Evolutionary conservation across 1,140 invertebrate genomes (phyloP).

Genomic region (Probaryconus sp.): DNA sequence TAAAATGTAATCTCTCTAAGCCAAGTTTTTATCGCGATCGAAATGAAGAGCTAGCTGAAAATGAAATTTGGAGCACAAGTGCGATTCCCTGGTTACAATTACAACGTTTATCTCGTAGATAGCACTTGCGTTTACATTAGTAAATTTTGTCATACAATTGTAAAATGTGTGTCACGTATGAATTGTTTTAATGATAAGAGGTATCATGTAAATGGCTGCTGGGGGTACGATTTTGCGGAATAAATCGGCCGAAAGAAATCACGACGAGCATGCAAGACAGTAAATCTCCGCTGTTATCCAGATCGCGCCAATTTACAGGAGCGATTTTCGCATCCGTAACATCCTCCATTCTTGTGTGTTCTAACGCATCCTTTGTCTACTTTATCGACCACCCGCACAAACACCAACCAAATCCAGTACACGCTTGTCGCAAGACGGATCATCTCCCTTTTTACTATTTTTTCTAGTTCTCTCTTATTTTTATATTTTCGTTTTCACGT

Average conservation of each 20-base stretch:
- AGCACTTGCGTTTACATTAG: conserved; percentile 33
- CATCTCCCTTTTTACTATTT: no score
- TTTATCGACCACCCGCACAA: conserved; percentile 57
- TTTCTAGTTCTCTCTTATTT: no score
- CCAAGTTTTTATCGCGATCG: conserved; percentile 16
- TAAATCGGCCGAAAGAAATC: conserved; percentile 51
- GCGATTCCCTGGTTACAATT: conserved; percentile 38
- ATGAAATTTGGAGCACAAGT: no score
- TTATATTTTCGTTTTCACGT: no score
- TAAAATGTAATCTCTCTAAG: no score
- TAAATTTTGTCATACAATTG: conserved; percentile 32
- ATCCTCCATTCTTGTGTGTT: conserved; percentile 52
- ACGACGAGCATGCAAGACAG: conserved; percentile 43
- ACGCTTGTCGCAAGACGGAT: conserved; percentile 51
- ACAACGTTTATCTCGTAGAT: conserved; percentile 33
- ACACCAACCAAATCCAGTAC: conserved; percentile 43
- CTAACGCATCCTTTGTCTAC: conserved; percentile 58
- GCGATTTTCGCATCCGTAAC: conserved; percentile 59
- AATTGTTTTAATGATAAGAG: conserved; percentile 45
- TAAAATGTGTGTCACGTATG: conserved; percentile 49
- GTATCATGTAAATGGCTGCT: conserved; percentile 36
- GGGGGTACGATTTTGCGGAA: conserved; percentile 34
- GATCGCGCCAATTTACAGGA: conserved; percentile 57
- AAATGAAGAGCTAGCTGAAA: no score
- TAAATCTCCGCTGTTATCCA: conserved; percentile 59